Evolutionary conservation across 2,797 vertebrate genomes (phyloP), one percentile per base, ranked within the genome.

Genomic region (Spinibarbus caldwelli): DNA sequence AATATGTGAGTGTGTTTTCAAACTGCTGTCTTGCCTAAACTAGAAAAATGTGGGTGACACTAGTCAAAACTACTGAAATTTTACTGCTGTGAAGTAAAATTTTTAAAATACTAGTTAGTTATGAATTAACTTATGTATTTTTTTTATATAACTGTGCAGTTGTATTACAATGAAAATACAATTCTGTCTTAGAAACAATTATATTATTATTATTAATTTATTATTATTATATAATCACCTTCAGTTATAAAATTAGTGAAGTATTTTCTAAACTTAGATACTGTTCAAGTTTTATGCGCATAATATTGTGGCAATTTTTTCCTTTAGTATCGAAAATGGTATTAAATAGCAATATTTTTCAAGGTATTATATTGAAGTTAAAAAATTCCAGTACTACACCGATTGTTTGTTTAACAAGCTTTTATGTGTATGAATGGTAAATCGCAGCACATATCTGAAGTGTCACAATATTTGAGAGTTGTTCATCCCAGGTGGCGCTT

Each of bases 1-100:
- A 98, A 99, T 99, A 99, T 94, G 98, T 98, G 96, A 82, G 80
- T 82, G 34, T 70, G 7, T 41, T 78, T 59, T 78, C 11, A 57
- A 57, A 78, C 34, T 41, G 21, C 15, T 96, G 97, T 95, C 21
- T 12, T 8, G n/a, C 29, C 29, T 34, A 23, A 36, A 52, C 29
- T 23, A 34, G 19, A 45, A 45, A 29, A 72, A 57, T n/a, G 23
- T 47, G 14, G 4, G 5, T 15, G 45, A 57, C 21, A n/a, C 1
- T 54, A n/a, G 54, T 57, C 8, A 21, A 10, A 38, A 41, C 10
- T 41, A 38, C 6, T 8, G 23, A 26, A 15, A n/a, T 23, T 23
- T 57, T 57, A 23, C 21, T 23, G 52, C 52, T 52, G 4, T 15
- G 12, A 67, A 67, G 64, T 67, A 67, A 36, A n/a, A n/a, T n/a